Percentiles rank a stretch among this genome's conserved stretches.
Conservation (phyloP, 2,888 invertebrate species). For the Cyrtodaria siliqua region DNA sequence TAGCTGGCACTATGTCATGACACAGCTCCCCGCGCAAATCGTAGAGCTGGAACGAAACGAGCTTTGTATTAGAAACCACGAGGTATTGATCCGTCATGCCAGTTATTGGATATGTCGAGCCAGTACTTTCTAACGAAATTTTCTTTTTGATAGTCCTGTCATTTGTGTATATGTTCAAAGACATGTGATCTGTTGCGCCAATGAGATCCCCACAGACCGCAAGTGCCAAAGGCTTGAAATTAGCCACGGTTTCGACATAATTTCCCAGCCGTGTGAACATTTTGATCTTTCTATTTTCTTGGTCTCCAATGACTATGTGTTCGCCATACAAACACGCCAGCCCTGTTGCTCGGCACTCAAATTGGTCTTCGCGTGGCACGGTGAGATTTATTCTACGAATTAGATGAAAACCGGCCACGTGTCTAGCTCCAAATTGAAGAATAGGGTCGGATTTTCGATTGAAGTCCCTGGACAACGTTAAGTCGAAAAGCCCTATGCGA, state of each 20-base stretch:
- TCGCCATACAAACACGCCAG: constrained; percentile 49
- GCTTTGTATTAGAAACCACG: constrained; percentile 56
- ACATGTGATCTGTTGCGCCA: constrained; percentile 60
- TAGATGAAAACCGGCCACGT: constrained; percentile 57
- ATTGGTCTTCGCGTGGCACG: constrained; percentile 54
- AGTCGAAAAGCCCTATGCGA: constrained; percentile 63
- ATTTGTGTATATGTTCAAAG: constrained; percentile 52
- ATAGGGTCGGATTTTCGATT: constrained; percentile 43
- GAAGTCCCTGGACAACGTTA: constrained; percentile 43
- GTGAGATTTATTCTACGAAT: constrained; percentile 54
- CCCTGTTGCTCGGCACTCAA: constrained; percentile 62
- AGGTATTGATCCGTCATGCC: constrained; percentile 50
- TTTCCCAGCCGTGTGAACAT: constrained; percentile 54
- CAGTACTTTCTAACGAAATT: constrained; percentile 62
- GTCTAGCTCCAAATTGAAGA: constrained; percentile 50
- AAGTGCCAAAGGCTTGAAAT: constrained; percentile 54
- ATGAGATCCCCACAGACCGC: constrained; percentile 58
- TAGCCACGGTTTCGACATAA: constrained; percentile 52
- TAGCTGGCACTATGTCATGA: constrained; percentile 44
- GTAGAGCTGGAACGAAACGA: constrained; percentile 51
- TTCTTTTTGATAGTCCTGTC: constrained; percentile 58
- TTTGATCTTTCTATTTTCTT: constrained; percentile 64
- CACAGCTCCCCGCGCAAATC: constrained; percentile 57
- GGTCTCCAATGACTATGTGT: constrained; percentile 61
- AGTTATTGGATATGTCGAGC: constrained; percentile 59